These are phyloP conservation scores for Lithophane semibrunnea DNA, from an alignment of 2,888 invertebrate species.

Conservation along the genomic window DNA sequence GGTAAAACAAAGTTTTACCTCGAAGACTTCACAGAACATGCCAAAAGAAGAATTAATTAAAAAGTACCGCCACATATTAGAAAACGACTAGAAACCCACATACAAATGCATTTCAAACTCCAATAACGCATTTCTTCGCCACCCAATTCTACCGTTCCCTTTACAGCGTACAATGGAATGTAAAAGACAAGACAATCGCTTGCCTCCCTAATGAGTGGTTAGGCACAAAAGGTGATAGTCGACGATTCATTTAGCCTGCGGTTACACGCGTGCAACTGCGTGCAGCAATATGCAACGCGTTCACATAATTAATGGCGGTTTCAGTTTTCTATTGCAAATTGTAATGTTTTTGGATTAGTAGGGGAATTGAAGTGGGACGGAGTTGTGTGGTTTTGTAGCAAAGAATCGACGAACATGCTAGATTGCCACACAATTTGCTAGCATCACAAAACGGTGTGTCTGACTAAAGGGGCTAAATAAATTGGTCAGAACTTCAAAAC, in stretches of 20 bases:
- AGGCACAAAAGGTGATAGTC: constrained; percentile 80
- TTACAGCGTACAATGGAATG: constrained; percentile 54
- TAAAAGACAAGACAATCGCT: constrained; percentile 58
- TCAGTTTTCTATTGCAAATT: constrained; percentile 57
- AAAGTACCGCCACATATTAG: constrained; percentile 2
- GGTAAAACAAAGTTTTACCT: neutral
- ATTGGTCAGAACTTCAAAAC: neutral
- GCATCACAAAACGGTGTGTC: neutral
- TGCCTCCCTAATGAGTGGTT: constrained; percentile 65
- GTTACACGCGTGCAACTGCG: constrained; percentile 63
- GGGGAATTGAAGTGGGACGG: constrained; percentile 25
- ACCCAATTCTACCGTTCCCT: constrained; percentile 32
- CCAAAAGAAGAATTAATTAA: neutral
- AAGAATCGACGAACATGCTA: neutral
- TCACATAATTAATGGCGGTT: constrained; percentile 58
- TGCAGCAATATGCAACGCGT: constrained; percentile 54
- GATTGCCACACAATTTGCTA: neutral
- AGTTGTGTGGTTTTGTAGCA: constrained; percentile 21
- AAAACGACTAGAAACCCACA: constrained; percentile 34
- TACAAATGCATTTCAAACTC: constrained; percentile 18
- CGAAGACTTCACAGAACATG: neutral
- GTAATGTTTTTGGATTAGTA: constrained; percentile 54
- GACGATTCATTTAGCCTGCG: constrained; percentile 79
- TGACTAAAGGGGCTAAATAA: neutral
- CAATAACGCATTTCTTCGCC: constrained; percentile 41